Base-by-base conservation (phyloP, 2,888 invertebrate genomes). In the Sarcophaga rosellei region DNA sequence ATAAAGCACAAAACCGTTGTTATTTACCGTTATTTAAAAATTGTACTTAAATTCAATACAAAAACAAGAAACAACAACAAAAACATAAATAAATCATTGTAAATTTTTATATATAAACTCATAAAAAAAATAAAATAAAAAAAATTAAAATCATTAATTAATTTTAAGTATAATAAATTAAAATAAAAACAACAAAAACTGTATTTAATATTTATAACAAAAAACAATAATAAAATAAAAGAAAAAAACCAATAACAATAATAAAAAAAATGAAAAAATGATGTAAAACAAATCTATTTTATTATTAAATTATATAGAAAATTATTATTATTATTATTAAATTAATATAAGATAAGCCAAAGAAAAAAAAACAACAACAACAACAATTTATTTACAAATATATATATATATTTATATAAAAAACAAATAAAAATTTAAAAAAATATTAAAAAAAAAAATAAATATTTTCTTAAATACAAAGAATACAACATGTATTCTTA, bases 261-360 rank as follows among this genome's bases (percentile, higher is more conserved):
- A 53, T 89, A 91, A 35, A 57, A 75, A 35, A 77, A n/a, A n/a
- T n/a, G n/a, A 45, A 45, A 63, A 23, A 73, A 69, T 47, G 45
- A 70, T 8, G 12, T 88, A 88, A 90, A 78, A 61, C 62, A 78
- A 76, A 75, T 77, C 12, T 61, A 86, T 81, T 82, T 20, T 82
- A 65, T 25, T 70, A 47, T 82, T 53, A 87, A 74, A 77, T 85
- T 77, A 85, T 85, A 77, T 82, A 80, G 73, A 84, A 68, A 81
- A 81, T 79, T 84, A 74, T 85, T 87, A 88, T 35, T 35, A 35
- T 35, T 35, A 35, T 35, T 35, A 35, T 35, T 35, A 35, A 35
- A 35, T 35, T 88, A 89, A 88, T 90, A 88, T 92, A 92, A 93
- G 93, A 91, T 92, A 93, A 92, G 92, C 92, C 92, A 92, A 92